These are phyloP conservation scores for Sapayoa aenigma DNA, from an alignment of 2,113 vertebrate species.

Conservation along the genomic window DNA sequence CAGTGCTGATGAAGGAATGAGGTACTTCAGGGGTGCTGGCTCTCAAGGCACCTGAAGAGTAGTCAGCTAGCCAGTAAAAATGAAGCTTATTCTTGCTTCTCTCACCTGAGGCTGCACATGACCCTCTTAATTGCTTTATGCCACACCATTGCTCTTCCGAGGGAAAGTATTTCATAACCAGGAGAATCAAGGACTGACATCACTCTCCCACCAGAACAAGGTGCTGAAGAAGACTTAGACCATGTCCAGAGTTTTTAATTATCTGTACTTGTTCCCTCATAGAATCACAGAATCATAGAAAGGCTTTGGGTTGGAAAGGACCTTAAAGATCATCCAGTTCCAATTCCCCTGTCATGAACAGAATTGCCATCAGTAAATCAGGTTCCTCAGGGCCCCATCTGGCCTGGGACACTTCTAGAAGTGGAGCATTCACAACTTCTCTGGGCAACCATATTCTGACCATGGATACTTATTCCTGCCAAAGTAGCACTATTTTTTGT, in stretches of 20 bases:
- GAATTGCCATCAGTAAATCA: not conserved
- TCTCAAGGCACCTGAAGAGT: not conserved
- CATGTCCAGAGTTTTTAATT: not conserved
- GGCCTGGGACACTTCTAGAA: not conserved
- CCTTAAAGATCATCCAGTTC: no score
- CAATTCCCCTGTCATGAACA: accelerated
- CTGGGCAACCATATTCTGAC: not conserved
- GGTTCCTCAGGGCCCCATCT: not conserved
- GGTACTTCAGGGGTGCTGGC: not conserved
- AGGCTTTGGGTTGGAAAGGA: not conserved
- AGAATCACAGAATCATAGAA: not conserved
- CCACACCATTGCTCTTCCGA: not conserved
- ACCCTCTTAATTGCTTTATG: not conserved
- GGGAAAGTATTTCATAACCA: not conserved
- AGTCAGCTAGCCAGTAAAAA: not conserved
- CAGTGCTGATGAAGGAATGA: not conserved
- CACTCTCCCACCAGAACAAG: not conserved
- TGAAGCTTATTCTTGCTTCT: not conserved
- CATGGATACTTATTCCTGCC: not conserved
- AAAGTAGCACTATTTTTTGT: not conserved
- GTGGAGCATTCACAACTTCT: not conserved
- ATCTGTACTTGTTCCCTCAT: not conserved
- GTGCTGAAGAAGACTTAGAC: not conserved
- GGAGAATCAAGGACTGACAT: not conserved
- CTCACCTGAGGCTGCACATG: not conserved